phyloP scores from a whole-genome alignment of 2,888 invertebrate genomes.

The Sycophila texana region DNA sequence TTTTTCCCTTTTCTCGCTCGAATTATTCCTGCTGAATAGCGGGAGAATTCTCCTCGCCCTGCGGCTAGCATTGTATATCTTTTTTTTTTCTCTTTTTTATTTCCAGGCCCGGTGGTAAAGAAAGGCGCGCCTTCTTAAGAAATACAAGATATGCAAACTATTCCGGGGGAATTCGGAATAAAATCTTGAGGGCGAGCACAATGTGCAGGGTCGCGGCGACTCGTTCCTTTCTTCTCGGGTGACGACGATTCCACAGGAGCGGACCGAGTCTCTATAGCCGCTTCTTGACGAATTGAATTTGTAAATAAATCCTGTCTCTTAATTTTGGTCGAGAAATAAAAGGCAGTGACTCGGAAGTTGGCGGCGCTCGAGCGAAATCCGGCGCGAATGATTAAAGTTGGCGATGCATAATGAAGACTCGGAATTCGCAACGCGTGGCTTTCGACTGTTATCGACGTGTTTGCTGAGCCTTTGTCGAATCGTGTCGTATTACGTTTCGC shows the following conservation, averaged over 20 bases:
- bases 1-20: not conserved
- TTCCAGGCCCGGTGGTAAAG: not conserved
- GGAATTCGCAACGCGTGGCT: too few relatives aligned
- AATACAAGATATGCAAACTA: conserved; percentile 1
- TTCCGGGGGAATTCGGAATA: conserved; percentile 22
- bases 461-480: too few relatives aligned
- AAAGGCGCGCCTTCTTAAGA: not conserved
- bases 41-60: not conserved
- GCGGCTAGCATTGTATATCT: not conserved
- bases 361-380: conserved; percentile 7
- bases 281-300: conserved; percentile 64
- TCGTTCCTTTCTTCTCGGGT: not conserved
- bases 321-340: conserved; percentile 19
- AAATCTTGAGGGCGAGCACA: conserved; percentile 35
- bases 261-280: conserved; percentile 7
- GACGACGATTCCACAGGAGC: not conserved
- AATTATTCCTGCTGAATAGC: conserved; percentile 7
- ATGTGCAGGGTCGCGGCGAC: not conserved
- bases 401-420: conserved; percentile 16
- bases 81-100: not conserved
- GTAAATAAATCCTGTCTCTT: conserved; percentile 62
- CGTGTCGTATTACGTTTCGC: too few relatives aligned
- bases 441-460: too few relatives aligned
- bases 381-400: conserved; percentile 37
- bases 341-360: not conserved